Conservation (phyloP, 35 echinoderm and acorn worm genomes). For the Hemicentrotus pulcherrimus region DNA sequence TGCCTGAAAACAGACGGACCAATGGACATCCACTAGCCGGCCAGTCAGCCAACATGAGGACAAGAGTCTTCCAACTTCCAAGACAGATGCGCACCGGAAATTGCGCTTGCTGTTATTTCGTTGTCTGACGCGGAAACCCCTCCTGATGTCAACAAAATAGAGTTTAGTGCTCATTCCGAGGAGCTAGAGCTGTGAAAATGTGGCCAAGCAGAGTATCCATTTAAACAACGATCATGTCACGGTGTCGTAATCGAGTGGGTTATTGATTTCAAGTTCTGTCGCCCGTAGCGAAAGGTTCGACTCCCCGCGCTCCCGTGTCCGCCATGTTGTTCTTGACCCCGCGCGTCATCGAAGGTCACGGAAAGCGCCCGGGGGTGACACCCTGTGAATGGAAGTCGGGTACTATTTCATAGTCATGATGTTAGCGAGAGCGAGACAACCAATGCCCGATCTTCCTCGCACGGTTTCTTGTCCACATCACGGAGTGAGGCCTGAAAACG, state of each 20-base stretch:
- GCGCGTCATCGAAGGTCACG: conserved; percentile 29
- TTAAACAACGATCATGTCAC: conserved; percentile 42
- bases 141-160: neutral
- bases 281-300: conserved; percentile 29
- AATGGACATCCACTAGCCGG: neutral
- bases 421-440: neutral
- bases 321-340: conserved; percentile 39
- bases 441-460: neutral
- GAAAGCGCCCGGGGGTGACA: conserved; percentile 29
- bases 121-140: neutral
- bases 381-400: conserved; percentile 16
- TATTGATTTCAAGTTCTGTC: conserved; percentile 42
- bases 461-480: neutral
- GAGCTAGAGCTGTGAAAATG: neutral
- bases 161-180: neutral
- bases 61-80: neutral
- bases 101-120: neutral
- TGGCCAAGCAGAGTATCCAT: neutral
- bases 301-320: neutral
- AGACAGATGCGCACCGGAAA: conserved; percentile 39
- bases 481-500: neutral
- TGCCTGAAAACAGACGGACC: neutral
- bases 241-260: conserved; percentile 23
- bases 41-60: neutral
- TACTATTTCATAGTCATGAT: conserved; percentile 18